Evolutionary conservation across 2,888 invertebrate genomes (phyloP).

Genomic region (Himalopsyche japonica): DNA sequence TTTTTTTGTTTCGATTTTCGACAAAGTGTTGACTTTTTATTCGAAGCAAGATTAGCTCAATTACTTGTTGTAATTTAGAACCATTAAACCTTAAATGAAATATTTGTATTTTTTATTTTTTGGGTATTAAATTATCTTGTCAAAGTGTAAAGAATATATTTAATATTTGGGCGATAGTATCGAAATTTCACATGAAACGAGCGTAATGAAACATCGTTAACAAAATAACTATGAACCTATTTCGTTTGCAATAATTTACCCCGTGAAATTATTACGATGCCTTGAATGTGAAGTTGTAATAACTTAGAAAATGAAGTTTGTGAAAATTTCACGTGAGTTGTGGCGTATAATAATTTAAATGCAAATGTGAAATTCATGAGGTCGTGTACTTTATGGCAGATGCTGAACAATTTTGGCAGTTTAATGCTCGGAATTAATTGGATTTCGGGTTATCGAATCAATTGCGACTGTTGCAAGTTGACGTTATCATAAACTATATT

Average conservation of each 20-base stretch:
- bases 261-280: background rate
- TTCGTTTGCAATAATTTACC: background rate
- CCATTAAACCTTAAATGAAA: no score
- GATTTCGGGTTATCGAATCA: background rate
- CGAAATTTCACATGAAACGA: no score
- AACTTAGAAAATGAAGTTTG: constrained; percentile 1
- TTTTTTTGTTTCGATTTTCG: no score
- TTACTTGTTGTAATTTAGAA: no score
- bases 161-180: no score
- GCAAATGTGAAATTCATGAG: constrained; percentile 11
- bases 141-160: no score
- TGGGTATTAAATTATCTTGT: no score
- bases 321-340: constrained; percentile 4
- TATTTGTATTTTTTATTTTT: no score
- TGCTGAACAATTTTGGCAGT: constrained; percentile 2
- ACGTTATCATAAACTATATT: background rate
- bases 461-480: background rate
- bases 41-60: no score
- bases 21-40: no score
- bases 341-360: background rate
- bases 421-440: background rate
- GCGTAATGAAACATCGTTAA: no score
- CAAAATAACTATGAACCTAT: background rate
- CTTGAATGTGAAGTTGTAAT: background rate
- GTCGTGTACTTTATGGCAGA: background rate